Evolutionary conservation across 1,140 invertebrate species (phyloP), one percentile per base, ranked within the genome.

Genomic region (Bombus haemorrhoidalis): DNA sequence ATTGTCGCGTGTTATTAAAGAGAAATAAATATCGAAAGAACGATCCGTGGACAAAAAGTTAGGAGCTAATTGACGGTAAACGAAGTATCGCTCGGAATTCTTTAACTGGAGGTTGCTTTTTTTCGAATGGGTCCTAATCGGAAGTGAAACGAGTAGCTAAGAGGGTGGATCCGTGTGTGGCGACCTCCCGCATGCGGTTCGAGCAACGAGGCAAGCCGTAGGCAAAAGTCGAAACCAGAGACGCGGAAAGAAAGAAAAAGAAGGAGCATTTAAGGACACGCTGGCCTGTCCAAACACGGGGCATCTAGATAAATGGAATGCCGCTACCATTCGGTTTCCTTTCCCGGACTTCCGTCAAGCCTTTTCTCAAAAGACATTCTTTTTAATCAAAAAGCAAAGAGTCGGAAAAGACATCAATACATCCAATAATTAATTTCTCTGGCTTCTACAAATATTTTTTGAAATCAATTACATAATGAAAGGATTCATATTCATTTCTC

Each of bases 281-380:
- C 76, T 39, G 81, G 83, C 86, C 85, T 91, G 89, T 92, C 91
- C 62, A 92, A 92, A 92, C 86, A 91, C 53, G 39, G 41, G 41
- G 57, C 64, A 79, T 80, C 69, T 77, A 84, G 84, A 89, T 90
- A 87, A 90, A 89, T 75, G 81, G 32, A 68, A 53, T 32, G 64
- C 72, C 62, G 66, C 85, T 78, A 66, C 77, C 37, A 57, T 78
- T 57, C 22, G 2, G 6, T 34, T 73, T 71, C 34, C 39, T 39
- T 85, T 59, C 37, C 71, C 34, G 47, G 22, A 43, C n/a, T 75
- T 81, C 79, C 69, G 32, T 43, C n/a, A 57, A 53, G 28, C 39
- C 59, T n/a, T 68, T 62, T n/a, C 39, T 1, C 13, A n/a, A 28
- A 12, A n/a, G 47, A 28, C 25, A 28, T 34, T 28, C 15, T 47